A percentile compares a stretch with the other conserved stretches of the same genome.
These are phyloP conservation scores for Dasypus novemcinctus DNA, from an alignment of 2,113 vertebrate species.

Conservation along the genomic window DNA sequence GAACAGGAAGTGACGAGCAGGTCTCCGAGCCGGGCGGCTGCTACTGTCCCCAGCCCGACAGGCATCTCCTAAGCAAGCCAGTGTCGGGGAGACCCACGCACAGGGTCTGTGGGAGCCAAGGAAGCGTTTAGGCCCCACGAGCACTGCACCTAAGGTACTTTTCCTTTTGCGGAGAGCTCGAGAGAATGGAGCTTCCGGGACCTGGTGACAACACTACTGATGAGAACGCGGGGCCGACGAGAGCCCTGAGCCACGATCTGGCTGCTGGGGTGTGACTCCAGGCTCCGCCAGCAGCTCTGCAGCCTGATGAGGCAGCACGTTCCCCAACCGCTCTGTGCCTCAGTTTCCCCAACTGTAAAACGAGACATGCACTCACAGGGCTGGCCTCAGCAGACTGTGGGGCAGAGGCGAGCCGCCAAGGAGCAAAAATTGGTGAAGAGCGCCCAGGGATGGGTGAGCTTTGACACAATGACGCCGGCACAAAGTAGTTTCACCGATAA, in stretches of 20 bases:
- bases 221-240: accelerated
- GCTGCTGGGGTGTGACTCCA: background rate
- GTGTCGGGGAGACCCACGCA: background rate
- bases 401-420: accelerated
- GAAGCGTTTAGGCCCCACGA: accelerated
- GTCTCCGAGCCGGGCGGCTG: background rate
- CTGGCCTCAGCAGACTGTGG: background rate
- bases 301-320: accelerated
- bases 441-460: accelerated
- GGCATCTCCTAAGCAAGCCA: accelerated
- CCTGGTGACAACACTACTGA: accelerated
- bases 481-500: accelerated
- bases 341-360: background rate
- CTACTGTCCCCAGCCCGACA: accelerated
- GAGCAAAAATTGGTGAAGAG: background rate
- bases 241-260: accelerated
- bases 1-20: accelerated
- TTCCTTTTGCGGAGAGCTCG: accelerated
- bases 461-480: accelerated
- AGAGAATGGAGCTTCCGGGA: accelerated
- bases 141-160: background rate
- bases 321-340: background rate
- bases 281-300: background rate
- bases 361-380: accelerated
- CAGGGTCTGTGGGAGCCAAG: accelerated